Conservation (phyloP, 2,888 invertebrate species). For the Papilio gigon region DNA sequence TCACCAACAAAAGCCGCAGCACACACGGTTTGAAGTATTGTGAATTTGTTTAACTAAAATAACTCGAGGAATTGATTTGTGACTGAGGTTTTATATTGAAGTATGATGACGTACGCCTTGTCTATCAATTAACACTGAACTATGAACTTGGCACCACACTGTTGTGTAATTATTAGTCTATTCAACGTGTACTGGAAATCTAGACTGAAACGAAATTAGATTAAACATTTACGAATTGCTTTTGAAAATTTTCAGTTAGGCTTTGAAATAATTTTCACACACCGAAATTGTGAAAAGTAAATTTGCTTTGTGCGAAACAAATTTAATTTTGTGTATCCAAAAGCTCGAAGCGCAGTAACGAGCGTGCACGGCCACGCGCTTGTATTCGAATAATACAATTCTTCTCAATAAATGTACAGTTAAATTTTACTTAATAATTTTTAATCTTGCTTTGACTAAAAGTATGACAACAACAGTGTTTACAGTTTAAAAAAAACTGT, state of each 20-base stretch:
- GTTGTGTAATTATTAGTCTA: neutral
- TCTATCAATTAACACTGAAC: neutral
- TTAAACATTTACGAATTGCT: neutral
- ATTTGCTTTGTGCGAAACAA: conserved; percentile 1
- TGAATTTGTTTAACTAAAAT: neutral
- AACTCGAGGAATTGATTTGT: neutral
- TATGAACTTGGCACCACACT: neutral
- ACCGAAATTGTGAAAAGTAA: conserved; percentile 19
- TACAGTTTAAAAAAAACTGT: neutral
- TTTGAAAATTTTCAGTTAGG: conserved; percentile 2
- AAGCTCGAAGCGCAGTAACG: conserved; percentile 1
- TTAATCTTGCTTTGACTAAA: neutral
- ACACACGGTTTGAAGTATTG: neutral
- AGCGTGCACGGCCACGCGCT: neutral
- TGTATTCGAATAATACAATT: neutral
- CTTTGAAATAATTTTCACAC: conserved; percentile 7
- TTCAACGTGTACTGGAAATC: neutral
- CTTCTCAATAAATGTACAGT: neutral
- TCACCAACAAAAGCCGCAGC: conserved; percentile 10
- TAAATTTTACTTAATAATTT: neutral
- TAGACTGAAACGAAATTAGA: neutral
- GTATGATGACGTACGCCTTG: neutral
- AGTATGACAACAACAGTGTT: neutral
- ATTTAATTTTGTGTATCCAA: conserved; percentile 10
- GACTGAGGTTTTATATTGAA: neutral